Evolutionary conservation across 2,797 vertebrate species (phyloP), one percentile per base, ranked within the genome.

Genomic region (Nannoperca australis): DNA sequence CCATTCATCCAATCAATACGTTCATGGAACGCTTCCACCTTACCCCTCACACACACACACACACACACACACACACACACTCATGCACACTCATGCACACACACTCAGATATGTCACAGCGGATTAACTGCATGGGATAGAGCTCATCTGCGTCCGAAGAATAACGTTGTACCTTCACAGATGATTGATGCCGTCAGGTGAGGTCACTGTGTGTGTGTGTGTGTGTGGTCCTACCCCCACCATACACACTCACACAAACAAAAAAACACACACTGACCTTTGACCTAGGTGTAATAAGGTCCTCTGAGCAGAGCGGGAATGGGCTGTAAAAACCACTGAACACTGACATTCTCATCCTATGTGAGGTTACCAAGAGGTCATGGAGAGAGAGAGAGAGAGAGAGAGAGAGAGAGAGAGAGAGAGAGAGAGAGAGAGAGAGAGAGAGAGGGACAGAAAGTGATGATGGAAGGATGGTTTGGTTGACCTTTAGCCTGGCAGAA

Each of bases 231-330:
- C 22, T 12, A 44, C 68, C 38, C 34, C 61, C 7, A 30, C 14
- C 17, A 4, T 20, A 51, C 51, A 40, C 60, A 51, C 8, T 32
- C 58, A 58, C 50, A 68, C 40, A 68, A 73, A 77, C 62, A 76
- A 67, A 79, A 75, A 82, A 65, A 70, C 79, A 76, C 74, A 68
- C 60, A 55, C 24, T 80, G 85, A 87, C 90, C 90, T 79, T 63
- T 92, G 89, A 88, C 91, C 85, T 79, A 51, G 72, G 83, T 73
- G 79, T 85, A 93, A 92, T 92, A 91, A 91, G 79, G 86, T 77
- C 73, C 60, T 81, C 76, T 64, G 84, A 87, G 79, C 38, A 18
- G 45, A 83, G 76, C 34, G 24, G 65, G 81, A 91, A 91, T 86
- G 78, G 86, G 88, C 79, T 18, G 63, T 93, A 91, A 93, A 93